Conservation (phyloP, 2,797 vertebrate genomes). For the Sebastes minor region DNA sequence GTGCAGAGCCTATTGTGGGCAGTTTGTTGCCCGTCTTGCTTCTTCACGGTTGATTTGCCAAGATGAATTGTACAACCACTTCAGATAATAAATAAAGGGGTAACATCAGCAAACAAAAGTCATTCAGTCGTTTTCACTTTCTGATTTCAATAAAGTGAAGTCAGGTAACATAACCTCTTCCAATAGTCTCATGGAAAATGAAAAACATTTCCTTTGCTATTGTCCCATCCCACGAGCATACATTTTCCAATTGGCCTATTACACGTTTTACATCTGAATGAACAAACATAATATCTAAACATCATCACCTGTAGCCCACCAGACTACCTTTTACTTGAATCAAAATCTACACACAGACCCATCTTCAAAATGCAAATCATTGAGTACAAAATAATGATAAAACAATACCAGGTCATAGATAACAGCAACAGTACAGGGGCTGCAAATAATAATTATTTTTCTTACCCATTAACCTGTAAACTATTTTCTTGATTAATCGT, state of each 20-base stretch:
- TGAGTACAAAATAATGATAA: neutral
- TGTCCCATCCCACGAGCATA: neutral
- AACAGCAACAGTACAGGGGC: too few relatives aligned
- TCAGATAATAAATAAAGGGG: neutral
- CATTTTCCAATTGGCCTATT: neutral
- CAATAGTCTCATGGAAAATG: neutral
- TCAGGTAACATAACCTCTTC: neutral
- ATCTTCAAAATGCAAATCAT: neutral
- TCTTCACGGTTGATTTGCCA: constrained; percentile 1
- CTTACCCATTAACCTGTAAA: neutral
- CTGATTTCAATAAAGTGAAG: neutral
- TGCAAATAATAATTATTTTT: neutral
- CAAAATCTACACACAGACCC: neutral
- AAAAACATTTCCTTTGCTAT: neutral
- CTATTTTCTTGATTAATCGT: neutral
- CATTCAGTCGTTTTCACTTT: neutral
- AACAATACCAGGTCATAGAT: too few relatives aligned
- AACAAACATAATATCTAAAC: neutral
- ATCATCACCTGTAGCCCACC: neutral
- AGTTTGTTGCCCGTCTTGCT: neutral
- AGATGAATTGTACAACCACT: neutral
- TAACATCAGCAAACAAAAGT: neutral
- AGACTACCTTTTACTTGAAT: neutral
- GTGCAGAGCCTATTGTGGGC: neutral
- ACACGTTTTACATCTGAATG: neutral